Conservation (phyloP, 2,888 invertebrate genomes). For the Thymelicus acteon region DNA sequence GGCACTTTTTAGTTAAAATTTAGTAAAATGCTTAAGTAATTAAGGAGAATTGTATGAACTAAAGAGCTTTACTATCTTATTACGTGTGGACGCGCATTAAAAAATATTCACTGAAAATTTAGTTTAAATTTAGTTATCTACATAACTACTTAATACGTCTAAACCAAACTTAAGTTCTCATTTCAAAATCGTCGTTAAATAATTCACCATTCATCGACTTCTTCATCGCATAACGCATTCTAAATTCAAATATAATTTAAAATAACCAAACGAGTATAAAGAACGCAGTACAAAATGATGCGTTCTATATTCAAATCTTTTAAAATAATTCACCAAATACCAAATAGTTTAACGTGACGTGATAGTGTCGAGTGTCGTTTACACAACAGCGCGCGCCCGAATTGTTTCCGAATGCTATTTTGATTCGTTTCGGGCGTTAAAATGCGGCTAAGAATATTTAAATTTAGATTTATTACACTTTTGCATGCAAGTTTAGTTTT, state of each 20-base stretch:
- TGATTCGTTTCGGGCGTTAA: conserved; percentile 3
- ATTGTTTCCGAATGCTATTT: conserved; percentile 13
- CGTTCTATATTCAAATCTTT: conserved; percentile 9
- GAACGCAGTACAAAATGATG: background rate
- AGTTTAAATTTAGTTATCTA: too few relatives aligned
- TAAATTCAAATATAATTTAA: background rate
- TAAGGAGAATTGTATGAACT: too few relatives aligned
- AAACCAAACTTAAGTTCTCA: too few relatives aligned
- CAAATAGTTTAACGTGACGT: conserved; percentile 1
- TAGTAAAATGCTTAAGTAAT: too few relatives aligned
- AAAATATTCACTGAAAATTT: too few relatives aligned
- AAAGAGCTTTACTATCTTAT: too few relatives aligned
- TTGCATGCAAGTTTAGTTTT: background rate
- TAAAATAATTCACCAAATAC: conserved; percentile 8
- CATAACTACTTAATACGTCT: too few relatives aligned
- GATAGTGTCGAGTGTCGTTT: conserved; percentile 3
- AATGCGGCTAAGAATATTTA: background rate
- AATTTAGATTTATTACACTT: conserved; percentile 3
- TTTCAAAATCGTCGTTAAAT: too few relatives aligned
- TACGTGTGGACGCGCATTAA: too few relatives aligned
- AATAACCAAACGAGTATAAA: background rate
- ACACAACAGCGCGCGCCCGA: conserved; percentile 6
- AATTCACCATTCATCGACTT: too few relatives aligned
- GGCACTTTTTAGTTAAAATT: too few relatives aligned
- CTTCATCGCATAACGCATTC: too few relatives aligned